Conservation (phyloP, 2,888 invertebrate species). For the Tetropium fuscum region DNA sequence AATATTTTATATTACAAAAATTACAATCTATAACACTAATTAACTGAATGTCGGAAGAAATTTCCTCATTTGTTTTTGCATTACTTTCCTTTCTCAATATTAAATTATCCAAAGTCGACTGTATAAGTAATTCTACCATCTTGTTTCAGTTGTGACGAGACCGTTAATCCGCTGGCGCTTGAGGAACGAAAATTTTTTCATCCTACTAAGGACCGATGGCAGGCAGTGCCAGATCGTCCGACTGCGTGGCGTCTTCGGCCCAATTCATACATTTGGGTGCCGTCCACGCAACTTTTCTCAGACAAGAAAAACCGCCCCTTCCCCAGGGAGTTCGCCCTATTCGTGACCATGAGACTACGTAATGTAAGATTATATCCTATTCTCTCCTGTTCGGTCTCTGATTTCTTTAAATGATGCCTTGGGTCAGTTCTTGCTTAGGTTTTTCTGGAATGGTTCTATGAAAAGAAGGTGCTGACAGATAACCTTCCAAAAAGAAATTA, state of each 20-base stretch:
- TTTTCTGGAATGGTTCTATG: neutral
- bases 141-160: constrained; percentile 65
- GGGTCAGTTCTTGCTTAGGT: neutral
- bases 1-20: too few relatives aligned
- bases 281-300: constrained; percentile 73
- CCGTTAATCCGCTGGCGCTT: constrained; percentile 73
- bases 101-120: too few relatives aligned
- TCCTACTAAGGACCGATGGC: constrained; percentile 74
- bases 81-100: too few relatives aligned
- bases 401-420: too few relatives aligned
- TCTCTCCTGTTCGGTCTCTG: too few relatives aligned
- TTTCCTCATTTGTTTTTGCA: too few relatives aligned
- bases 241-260: constrained; percentile 75
- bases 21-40: too few relatives aligned
- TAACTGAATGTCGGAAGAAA: too few relatives aligned
- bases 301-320: constrained; percentile 61
- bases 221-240: constrained; percentile 71
- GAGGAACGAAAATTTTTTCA: constrained; percentile 74
- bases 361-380: constrained; percentile 68
- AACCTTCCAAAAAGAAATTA: too few relatives aligned
- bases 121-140: too few relatives aligned
- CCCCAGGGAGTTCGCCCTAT: constrained; percentile 73
- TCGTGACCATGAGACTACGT: constrained; percentile 73
- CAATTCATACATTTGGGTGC: constrained; percentile 78
- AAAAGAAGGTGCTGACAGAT: too few relatives aligned